Percentiles rank a stretch among this genome's conserved stretches.
Conservation (phyloP, 1,140 invertebrate genomes). For the Oreohelix idahoensis region DNA sequence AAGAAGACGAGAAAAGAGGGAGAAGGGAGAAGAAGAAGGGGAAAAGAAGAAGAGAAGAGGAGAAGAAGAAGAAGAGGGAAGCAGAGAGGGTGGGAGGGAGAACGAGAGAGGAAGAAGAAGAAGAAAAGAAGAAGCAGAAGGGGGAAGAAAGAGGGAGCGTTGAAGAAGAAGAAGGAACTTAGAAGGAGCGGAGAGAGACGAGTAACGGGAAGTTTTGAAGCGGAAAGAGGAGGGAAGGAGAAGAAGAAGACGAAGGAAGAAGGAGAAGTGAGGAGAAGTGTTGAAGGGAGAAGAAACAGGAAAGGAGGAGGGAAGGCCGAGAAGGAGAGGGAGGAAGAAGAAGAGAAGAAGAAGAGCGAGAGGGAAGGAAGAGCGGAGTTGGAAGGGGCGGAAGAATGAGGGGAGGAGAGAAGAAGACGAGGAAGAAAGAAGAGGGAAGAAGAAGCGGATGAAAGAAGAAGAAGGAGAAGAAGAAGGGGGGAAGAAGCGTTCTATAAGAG, state of each 20-base stretch:
- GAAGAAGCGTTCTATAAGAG: no score
- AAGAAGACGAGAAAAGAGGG: background rate
- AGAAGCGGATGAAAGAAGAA: no score
- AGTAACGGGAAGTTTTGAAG: background rate
- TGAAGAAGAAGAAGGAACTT: background rate
- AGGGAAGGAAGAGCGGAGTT: no score
- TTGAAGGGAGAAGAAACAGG: slow-evolving; percentile 1
- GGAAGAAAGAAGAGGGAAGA: no score
- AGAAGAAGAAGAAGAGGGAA: background rate
- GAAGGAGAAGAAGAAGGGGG: no score
- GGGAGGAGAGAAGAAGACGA: no score
- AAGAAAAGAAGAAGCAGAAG: background rate
- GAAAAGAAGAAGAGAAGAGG: background rate
- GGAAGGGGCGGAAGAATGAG: no score
- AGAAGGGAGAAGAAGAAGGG: background rate
- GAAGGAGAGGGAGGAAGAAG: no score
- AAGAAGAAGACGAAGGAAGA: background rate
- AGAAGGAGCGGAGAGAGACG: background rate
- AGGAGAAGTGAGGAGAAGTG: no score
- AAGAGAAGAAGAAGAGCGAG: no score
- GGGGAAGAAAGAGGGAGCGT: background rate
- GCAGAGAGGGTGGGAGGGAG: background rate
- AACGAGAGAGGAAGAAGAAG: no score
- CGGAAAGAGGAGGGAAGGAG: background rate
- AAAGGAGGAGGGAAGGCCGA: no score